Base-by-base conservation (phyloP, 2,113 vertebrate genomes). In the Gymnogyps californianus region DNA sequence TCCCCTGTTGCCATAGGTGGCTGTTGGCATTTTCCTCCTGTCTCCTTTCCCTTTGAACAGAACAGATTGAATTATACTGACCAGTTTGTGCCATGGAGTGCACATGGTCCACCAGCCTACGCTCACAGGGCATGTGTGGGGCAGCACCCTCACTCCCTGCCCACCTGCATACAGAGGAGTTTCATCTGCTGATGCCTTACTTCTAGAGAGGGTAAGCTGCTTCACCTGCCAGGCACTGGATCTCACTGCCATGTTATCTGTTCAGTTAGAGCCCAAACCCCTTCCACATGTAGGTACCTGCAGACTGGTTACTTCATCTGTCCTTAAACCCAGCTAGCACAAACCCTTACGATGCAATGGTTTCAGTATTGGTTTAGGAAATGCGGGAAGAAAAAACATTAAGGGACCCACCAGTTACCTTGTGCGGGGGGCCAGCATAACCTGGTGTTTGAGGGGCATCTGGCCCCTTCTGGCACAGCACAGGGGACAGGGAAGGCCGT, bases 281-380 rank as follows among this genome's bases (percentile, higher is more conserved):
- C 67, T 81, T 77, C 59, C 54, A 47, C 26, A 2, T 16, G 40
- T 34, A 34, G 57, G 16, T 79, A 64, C 62, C 29, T 87, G 34
- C 51, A 66, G 25, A 28, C 26, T n/a, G 8, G 13, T 74, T 40
- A 6, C 38, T 89, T 95, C 13, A 42, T 49, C 51, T 84, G 47
- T 64, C 78, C 70, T 93, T 93, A 38, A 87, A 54, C 21, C 28
- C 24, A 69, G 1, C 36, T 89, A 61, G 40, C 22, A 10, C 21
- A 38, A 89, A 51, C 34, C 6, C 8, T 67, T 85, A 58, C 6
- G 34, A 10, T 59, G 65, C 11, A 58, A 19, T 57, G 28, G 32
- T 93, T 93, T 87, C 55, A 24, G 32, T 81, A 94, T 57, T 87
- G 64, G 28, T 78, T 87, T 72, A 54, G 85, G 44, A 85, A 85